Base-by-base conservation (phyloP, 2,888 invertebrate species). In the Rhamnusium bicolor region DNA sequence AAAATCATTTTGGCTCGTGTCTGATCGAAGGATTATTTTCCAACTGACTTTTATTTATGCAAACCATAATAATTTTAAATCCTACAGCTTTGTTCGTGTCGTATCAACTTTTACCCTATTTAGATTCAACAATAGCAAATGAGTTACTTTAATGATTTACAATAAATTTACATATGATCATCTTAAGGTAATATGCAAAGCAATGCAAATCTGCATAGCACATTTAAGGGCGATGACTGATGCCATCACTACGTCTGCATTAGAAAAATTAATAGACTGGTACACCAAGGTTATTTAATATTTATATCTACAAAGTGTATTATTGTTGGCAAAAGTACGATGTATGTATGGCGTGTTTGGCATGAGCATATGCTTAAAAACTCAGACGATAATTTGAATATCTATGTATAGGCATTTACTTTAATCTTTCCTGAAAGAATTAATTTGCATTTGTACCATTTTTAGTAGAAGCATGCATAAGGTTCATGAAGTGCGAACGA, bases 151-250 rank as follows among this genome's bases (percentile, higher is more conserved):
- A 29, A 60, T 32, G 29, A 60, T 60, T 60, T 61, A 51, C 24
- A 47, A 51, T 62, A 60, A 46, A 69, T 69, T 69, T 56, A 63
- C 70, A 70, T 70, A 63, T 32, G 29, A 29, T 69, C 63, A 56
- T 70, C 70, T 63, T 56, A 53, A 63, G 54, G 62, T 62, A 54
- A 53, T 69, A 69, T 69, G 69, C 69, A 69, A 69, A 69, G 61
- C 32, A 18, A 62, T 69, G 69, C 69, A 62, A 56, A 68, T 68
- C 29, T 53, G 4, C 10, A 19, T 16, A 27, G 21, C 14, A 21
- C 46, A 40, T 51, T 27, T 27, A 63, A 49, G 63, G 63, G 63
- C 40, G 63, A 63, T 16, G 49, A 63, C 49, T 65, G 32, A 29
- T 49, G 29, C 53, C 53, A 65, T 53, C 32, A 49, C 51, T 53